A percentile compares a stretch with the other conserved stretches of the same genome.
phyloP scores from a whole-genome alignment of 2,797 vertebrate genomes.

The Chelon labrosus region DNA sequence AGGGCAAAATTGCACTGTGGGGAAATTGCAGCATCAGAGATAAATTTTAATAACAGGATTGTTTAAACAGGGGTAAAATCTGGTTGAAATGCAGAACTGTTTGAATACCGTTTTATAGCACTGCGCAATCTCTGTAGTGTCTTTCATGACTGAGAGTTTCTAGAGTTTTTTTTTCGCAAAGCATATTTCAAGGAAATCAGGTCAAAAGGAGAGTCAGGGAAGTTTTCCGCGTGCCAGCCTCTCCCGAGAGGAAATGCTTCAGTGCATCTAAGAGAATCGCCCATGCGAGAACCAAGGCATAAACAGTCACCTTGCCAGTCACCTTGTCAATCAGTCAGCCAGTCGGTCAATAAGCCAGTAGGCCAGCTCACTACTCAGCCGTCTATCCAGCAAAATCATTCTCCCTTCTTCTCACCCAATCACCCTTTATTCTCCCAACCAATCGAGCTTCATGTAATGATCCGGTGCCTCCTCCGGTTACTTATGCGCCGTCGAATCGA shows the following conservation, averaged over 20 bases:
- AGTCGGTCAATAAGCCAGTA: constrained; percentile 31
- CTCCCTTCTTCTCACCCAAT: constrained; percentile 15
- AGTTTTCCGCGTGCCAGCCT: constrained; percentile 5
- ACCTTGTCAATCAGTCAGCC: constrained; percentile 63
- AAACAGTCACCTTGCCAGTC: constrained; percentile 77
- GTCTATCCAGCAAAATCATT: constrained; percentile 24
- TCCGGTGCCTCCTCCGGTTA: constrained; percentile 71
- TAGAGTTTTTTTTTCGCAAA: constrained; percentile 21
- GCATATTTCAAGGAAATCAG: constrained; percentile 45
- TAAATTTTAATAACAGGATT: constrained; percentile 16
- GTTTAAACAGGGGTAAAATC: constrained; percentile 23
- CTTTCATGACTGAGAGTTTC: constrained; percentile 2
- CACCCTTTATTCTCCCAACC: constrained; percentile 4
- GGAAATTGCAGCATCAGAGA: constrained; percentile 13
- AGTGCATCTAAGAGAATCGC: constrained; percentile 44
- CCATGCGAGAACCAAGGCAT: constrained; percentile 59
- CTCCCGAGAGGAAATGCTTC: constrained; percentile 48
- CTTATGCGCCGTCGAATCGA: constrained; percentile 52
- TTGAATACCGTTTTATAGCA: constrained; percentile 8
- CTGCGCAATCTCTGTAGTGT: not conserved
- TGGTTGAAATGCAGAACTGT: not conserved
- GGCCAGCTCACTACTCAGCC: constrained; percentile 26
- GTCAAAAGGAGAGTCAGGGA: constrained; percentile 50
- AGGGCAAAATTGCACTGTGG: constrained; percentile 18
- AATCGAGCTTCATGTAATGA: constrained; percentile 58